Evolutionary conservation across 2,888 invertebrate genomes (phyloP).

Genomic region (Tupiocoris notatus): DNA sequence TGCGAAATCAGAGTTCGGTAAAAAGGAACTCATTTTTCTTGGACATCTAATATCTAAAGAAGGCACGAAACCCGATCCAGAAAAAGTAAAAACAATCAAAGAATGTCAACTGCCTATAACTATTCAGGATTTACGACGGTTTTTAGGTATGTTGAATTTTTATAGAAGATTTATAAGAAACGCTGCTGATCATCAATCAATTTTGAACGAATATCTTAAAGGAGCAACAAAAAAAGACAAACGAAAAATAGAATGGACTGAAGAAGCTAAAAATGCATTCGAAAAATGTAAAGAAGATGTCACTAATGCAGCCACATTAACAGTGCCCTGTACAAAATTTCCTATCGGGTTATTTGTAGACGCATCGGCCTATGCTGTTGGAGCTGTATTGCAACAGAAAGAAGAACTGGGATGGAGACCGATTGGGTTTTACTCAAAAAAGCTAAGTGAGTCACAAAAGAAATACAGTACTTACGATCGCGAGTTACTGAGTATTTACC

Average conservation of each 20-base stretch:
- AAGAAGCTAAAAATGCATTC: conserved; percentile 38
- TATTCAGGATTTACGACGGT: too few species aligned
- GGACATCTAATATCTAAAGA: conserved; percentile 37
- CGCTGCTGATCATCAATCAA: conserved; percentile 51
- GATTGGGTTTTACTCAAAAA: conserved; percentile 30
- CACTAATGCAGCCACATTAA: conserved; percentile 15
- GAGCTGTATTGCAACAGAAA: conserved; percentile 23
- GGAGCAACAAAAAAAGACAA: conserved; percentile 42
- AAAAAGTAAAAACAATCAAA: conserved; percentile 43
- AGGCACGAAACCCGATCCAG: conserved; percentile 33
- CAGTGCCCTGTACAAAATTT: background rate
- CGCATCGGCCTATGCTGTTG: conserved; percentile 10
- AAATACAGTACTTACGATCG: conserved; percentile 18
- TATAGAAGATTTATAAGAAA: conserved; percentile 52
- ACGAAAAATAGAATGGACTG: conserved; percentile 46
- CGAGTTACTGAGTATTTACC: conserved; percentile 7
- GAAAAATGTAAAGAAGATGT: conserved; percentile 45
- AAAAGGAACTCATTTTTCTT: conserved; percentile 34
- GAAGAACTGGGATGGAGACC: conserved; percentile 4
- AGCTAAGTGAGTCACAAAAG: conserved; percentile 3
- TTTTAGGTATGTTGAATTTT: conserved; percentile 53
- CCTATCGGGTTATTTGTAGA: conserved; percentile 1
- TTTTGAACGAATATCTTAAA: conserved; percentile 34
- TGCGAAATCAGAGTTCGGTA: conserved; percentile 47
- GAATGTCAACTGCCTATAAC: conserved; percentile 47